phyloP scores from a whole-genome alignment of 1,140 invertebrate genomes.

The Dolichoris vasculosae region DNA sequence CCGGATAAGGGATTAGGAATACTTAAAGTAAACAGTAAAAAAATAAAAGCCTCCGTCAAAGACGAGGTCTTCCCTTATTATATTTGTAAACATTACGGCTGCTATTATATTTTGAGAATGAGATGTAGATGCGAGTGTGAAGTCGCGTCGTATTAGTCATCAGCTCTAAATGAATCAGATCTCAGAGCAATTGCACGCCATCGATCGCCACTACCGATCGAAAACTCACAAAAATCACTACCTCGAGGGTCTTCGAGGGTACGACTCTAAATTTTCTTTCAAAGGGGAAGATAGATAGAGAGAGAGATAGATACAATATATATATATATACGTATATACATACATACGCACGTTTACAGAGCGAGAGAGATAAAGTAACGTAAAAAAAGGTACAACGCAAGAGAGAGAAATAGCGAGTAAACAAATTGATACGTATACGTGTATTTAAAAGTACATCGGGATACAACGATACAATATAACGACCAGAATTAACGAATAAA shows the following conservation, averaged over 20 bases:
- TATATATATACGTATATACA: conserved; percentile 26
- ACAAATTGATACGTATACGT: neutral
- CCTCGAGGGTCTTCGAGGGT: conserved; percentile 65
- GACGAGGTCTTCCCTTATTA: neutral
- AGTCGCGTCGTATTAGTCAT: conserved; percentile 26
- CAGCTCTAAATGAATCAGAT: conserved; percentile 46
- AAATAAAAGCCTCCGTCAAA: neutral
- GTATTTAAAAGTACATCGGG: neutral
- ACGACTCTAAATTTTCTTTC: conserved; percentile 53
- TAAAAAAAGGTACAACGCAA: neutral
- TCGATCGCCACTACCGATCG: conserved; percentile 50
- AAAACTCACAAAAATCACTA: conserved; percentile 49
- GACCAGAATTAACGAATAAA: neutral
- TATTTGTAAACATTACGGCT: conserved; percentile 54
- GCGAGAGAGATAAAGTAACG: neutral
- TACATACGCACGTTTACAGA: neutral
- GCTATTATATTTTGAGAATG: conserved; percentile 11
- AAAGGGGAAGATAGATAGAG: neutral
- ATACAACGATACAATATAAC: neutral
- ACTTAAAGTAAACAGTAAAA: neutral
- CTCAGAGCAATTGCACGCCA: conserved; percentile 45
- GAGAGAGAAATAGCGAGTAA: neutral
- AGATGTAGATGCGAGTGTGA: conserved; percentile 30
- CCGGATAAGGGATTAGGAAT: neutral
- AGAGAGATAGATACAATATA: neutral